Evolutionary conservation across 2,113 vertebrate species (phyloP), one percentile per base, ranked within the genome.

Genomic region (Dinomys branickii): DNA sequence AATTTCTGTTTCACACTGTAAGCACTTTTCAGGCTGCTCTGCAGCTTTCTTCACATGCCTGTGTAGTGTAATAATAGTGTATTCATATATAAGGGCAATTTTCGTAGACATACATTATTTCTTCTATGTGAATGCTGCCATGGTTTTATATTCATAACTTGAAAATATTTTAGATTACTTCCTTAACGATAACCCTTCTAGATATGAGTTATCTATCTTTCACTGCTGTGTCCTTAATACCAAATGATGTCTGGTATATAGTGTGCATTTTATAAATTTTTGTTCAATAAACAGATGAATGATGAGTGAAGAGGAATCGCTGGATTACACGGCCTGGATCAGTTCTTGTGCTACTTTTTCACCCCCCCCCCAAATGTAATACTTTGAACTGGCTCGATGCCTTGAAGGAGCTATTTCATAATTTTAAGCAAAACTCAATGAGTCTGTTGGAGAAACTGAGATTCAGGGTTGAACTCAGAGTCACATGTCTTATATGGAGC

Each of bases 141-240:
- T 83, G 61, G 35, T 67, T 91, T 85, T 95, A n/a, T 94, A 17
- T 56, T 93, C 65, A 90, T 59, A 38, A 44, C 82, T 91, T 88
- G 83, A 78, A 63, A 87, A 90, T 84, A 63, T 78, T 97, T 95
- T 86, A 91, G 24, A n/a, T 77, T 50, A 81, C 78, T 85, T 90
- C 41, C 28, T 73, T 86, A 88, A 11, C 75, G 91, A 92, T 56
- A n/a, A 59, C 59, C 47, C 28, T 19, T 83, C 13, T 8, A 80
- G 38, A 90, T 38, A 52, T 52, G 22, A 85, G 38, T 6, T 56
- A 82, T 54, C 50, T 95, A 5, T 52, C 89, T 16, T 50, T 96
- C 59, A 81, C 17, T 90, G 26, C 54, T 85, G 28, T 10, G 8
- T 24, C n/a, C 38, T 0, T 30, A 13, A 0, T 52, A 16, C 9